Evolutionary conservation across 2,113 vertebrate genomes (phyloP), one percentile per base, ranked within the genome.

Genomic region (Ochotona princeps): DNA sequence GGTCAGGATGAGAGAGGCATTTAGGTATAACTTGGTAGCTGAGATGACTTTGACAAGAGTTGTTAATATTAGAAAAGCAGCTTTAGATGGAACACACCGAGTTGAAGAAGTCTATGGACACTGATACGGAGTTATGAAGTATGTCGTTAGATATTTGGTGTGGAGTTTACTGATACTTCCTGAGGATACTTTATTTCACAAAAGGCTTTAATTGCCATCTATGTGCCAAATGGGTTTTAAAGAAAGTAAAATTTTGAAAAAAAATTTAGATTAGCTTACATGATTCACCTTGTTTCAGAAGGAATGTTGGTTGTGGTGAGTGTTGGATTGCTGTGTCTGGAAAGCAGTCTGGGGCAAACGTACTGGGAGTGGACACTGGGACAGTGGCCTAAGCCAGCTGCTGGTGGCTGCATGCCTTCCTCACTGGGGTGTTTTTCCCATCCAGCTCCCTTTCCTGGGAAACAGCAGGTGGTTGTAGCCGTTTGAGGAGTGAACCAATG

Each of bases 241-340:
- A 72, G 63, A 95, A 91, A 74, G 11, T 44, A 20, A 84, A 76
- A 70, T 85, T 93, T 95, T 76, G n/a, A 47, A 74, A 63, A 21
- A 23, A 54, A 66, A 83, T 28, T 92, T 93, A 63, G 26, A n/a
- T 83, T 87, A 74, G 15, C 30, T 92, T 74, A 7, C 21, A 67
- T 85, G 87, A 79, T 90, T 70, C 12, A 72, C 25, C 13, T 32
- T 76, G 35, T 94, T 83, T 14, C 74, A 86, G 38, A 79, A 72
- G 70, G 23, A 79, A 30, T 73, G 26, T 80, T 83, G 49, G 54
- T 3, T 60, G 11, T 85, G 30, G 69, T 72, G 66, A 69, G 47
- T 82, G 11, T 80, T 76, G 17, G 18, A 17, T 94, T 87, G 76
- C n/a, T 14, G 65, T 44, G 30, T 95, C 75, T 85, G 44, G 32